Evolutionary conservation across 2,113 vertebrate genomes (phyloP), one percentile per base, ranked within the genome.

Genomic region (Centropus unirufus): DNA sequence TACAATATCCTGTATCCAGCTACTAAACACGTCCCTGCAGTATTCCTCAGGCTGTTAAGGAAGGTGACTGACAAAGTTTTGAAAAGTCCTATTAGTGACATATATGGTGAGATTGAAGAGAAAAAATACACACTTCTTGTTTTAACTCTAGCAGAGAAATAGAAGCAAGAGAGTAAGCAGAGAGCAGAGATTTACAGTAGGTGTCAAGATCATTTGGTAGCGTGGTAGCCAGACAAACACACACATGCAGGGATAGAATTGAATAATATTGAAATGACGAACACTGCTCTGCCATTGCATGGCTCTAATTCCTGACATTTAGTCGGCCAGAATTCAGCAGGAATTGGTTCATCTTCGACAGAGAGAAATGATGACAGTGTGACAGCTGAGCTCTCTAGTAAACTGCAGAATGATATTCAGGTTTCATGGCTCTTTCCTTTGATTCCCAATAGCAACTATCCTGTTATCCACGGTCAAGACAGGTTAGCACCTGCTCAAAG

Each of bases 401-500:
- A 95, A 96, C 92, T 94, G 67, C 59, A 8, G 36, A 83, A 91
- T 46, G 90, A 82, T 82, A 74, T 39, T 92, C 84, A 55, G 92
- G 61, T 89, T 96, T 96, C 93, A 95, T 16, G 67, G 94, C 73
- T 86, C 92, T 86, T 87, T 68, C 73, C 87, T 95, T 92, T 89
- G 93, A 92, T 92, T 95, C 92, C 95, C 93, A 78, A 88, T 27
- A 89, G 95, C 77, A 89, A 79, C 89, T 83, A 87, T 87, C 97
- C 92, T 89, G 92, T 97, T 96, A 97, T 97, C 97, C 74, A n/a
- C 67, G 83, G 76, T 39, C 8, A 27, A 97, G 97, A 96, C 98
- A 98, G 98, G 98, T 97, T 98, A 97, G 94, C 98, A 98, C 98
- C 98, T 98, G 98, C 97, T 98, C 88, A 67, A 95, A 97, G 95